Base-by-base conservation (phyloP, 2,888 invertebrate genomes). In the Magallana nippona region DNA sequence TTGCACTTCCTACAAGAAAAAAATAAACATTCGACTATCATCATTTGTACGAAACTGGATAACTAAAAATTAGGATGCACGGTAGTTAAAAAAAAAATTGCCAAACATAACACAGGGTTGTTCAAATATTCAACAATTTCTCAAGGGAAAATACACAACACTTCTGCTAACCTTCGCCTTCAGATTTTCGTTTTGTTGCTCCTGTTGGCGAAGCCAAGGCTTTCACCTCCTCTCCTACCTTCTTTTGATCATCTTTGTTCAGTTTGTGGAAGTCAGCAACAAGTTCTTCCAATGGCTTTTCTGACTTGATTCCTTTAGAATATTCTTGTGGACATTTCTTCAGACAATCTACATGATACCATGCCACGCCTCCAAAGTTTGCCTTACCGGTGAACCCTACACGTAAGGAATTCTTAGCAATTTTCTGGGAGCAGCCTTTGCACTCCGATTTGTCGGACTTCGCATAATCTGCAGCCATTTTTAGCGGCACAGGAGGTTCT, bases 301-400 rank as follows among this genome's bases (percentile, higher is more conserved):
- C 32, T 10, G 32, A 13, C 11, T 57, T 32, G 1, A 80, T 57
- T 10, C 80, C 80, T 19, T 58, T 55, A 11, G 17, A 57, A 1
- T 55, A 78, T 13, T 80, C 80, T 22, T 58, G 17, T 13, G 19
- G 32, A 32, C 27, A 32, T 57, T 80, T 58, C 58, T 57, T 57
- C 19, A 80, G 55, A 27, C 80, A 80, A n/a, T 56, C 17, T 17
- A 57, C 57, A 32, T 80, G 80, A 22, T 80, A 80, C 80, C 80
- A 80, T 55, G 80, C 80, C 27, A 57, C 57, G 32, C 58, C 80
- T 15, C 80, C 80, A 57, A 58, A 80, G 3, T 80, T 80, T 27
- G 80, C 80, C 57, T 80, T 80, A 5, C 80, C 80, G 1, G 80
- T 80, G 27, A 80, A 80, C 11, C 80, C 80, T 13, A 80, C 58